Percentiles rank a stretch among this genome's conserved stretches.
Evolutionary conservation across 2,113 vertebrate genomes (phyloP).

Genomic region (Rhadina sibilatrix): DNA sequence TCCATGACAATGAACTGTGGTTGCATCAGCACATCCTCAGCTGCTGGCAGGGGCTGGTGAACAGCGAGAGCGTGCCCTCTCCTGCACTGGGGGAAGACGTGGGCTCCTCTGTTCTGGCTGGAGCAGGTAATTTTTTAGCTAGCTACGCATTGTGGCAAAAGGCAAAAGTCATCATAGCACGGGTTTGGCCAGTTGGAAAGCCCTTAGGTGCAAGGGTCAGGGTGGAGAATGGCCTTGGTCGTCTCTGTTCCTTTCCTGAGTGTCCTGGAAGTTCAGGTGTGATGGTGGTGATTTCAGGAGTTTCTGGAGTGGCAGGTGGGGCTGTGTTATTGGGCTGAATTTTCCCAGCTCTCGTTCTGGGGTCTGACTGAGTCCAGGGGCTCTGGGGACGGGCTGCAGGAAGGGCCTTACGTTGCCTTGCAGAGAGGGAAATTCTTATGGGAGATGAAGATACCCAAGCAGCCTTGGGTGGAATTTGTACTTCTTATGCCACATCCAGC

Average conservation of each 20-base stretch:
- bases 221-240: not conserved
- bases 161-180: rapidly evolving
- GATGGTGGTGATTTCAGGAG: not conserved
- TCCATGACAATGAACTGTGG: constrained; percentile 67
- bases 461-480: not conserved
- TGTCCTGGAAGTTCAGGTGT: not conserved
- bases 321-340: not conserved
- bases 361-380: not conserved
- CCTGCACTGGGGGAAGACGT: not conserved
- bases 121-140: not conserved
- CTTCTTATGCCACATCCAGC: not conserved
- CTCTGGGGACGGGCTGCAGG: not conserved
- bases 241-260: not conserved
- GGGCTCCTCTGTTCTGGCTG: not conserved
- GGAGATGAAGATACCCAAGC: not conserved
- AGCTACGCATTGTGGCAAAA: not conserved
- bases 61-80: not conserved
- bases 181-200: not conserved
- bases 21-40: constrained; percentile 25
- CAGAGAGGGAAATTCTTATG: not conserved
- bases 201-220: not conserved
- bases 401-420: not conserved
- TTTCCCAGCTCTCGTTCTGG: not conserved
- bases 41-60: not conserved
- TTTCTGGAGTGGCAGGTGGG: not conserved